A percentile compares a stretch with the other conserved stretches of the same genome.
Evolutionary conservation across 2,888 invertebrate species (phyloP).

Genomic region (Phortica magna): DNA sequence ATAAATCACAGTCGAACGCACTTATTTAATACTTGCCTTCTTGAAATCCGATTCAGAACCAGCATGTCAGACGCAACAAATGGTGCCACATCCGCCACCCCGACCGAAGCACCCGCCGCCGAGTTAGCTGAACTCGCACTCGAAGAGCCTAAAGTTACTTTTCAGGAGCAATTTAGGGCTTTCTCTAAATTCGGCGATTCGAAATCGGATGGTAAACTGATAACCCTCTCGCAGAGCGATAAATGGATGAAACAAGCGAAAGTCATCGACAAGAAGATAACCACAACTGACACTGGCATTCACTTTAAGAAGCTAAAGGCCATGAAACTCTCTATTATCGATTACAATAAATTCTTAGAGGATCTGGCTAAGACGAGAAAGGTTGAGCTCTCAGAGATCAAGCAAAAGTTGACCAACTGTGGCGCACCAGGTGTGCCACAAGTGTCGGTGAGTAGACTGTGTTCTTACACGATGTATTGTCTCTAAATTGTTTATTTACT

Average conservation of each 20-base stretch:
- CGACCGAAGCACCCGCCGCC: conserved; percentile 69
- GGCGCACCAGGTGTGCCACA: conserved; percentile 85
- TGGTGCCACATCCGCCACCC: conserved; percentile 55
- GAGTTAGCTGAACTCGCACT: conserved; percentile 76
- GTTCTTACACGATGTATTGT: too few relatives aligned
- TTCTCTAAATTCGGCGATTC: conserved; percentile 93
- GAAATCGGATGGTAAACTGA: conserved; percentile 90
- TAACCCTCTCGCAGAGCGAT: conserved; percentile 93
- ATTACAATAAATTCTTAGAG: conserved; percentile 91
- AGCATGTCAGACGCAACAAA: conserved; percentile 68
- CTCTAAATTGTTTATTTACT: not conserved
- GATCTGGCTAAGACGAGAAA: conserved; percentile 92
- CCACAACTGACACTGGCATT: conserved; percentile 94
- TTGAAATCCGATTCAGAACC: conserved; percentile 47
- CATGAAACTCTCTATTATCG: conserved; percentile 85
- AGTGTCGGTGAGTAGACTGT: conserved; percentile 65
- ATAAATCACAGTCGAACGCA: not conserved
- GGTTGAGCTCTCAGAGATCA: conserved; percentile 87
- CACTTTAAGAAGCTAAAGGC: conserved; percentile 93
- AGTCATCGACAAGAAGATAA: conserved; percentile 90
- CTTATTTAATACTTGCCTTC: not conserved
- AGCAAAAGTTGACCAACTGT: conserved; percentile 87
- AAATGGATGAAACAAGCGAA: conserved; percentile 97
- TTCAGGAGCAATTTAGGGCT: conserved; percentile 86
- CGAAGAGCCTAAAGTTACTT: conserved; percentile 76